These are phyloP conservation scores for Scelioninae gen. 1 DNA, from an alignment of 2,888 invertebrate genomes.

Conservation along the genomic window DNA sequence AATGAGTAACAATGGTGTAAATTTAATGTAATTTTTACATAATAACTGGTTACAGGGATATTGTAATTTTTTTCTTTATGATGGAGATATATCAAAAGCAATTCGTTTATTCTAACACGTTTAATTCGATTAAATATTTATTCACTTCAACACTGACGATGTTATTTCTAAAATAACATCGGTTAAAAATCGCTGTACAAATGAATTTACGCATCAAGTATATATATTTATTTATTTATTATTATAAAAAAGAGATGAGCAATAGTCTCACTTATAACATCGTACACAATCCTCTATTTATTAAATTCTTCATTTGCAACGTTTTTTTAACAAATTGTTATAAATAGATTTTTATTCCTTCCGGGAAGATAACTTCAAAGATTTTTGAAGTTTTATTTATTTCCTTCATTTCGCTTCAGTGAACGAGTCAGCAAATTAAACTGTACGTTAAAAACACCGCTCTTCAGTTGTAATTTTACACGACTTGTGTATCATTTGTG, in stretches of 20 bases:
- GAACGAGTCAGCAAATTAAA: too few relatives aligned
- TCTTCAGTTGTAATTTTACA: slow-evolving; percentile 5
- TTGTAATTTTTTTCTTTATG: background rate
- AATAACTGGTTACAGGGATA: too few relatives aligned
- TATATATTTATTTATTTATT: too few relatives aligned
- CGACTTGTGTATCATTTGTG: background rate
- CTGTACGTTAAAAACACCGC: too few relatives aligned
- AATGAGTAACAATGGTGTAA: too few relatives aligned
- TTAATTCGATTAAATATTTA: slow-evolving; percentile 42
- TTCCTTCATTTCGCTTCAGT: too few relatives aligned
- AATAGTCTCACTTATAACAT: slow-evolving; percentile 49
- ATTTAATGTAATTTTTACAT: too few relatives aligned
- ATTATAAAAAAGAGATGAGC: slow-evolving; percentile 60
- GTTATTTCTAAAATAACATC: slow-evolving; percentile 26
- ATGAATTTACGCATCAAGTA: slow-evolving; percentile 33
- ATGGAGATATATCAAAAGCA: slow-evolving; percentile 32
- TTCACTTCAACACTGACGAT: slow-evolving; percentile 38
- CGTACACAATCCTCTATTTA: slow-evolving; percentile 20
- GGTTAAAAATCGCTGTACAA: slow-evolving; percentile 47
- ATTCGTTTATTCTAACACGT: slow-evolving; percentile 35
- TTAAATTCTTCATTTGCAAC: slow-evolving; percentile 3
- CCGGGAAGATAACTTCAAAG: too few relatives aligned
- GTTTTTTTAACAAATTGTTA: background rate
- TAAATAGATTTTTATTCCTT: too few relatives aligned
- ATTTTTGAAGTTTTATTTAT: background rate